These are phyloP conservation scores for Scelioninae gen. 2 DNA, from an alignment of 2,888 invertebrate species.

Conservation along the genomic window DNA sequence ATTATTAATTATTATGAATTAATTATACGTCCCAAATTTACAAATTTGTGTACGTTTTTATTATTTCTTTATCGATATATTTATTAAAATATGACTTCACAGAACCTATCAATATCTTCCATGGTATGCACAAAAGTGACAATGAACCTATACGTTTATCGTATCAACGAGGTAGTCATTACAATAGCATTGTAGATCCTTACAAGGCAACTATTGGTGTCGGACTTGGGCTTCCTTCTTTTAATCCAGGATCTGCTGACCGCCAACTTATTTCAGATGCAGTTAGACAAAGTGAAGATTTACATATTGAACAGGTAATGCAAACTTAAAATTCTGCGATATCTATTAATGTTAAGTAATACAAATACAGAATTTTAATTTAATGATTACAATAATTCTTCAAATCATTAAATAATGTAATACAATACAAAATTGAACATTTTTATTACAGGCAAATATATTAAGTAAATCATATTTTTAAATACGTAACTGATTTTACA, in stretches of 20 bases:
- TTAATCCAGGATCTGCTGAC: conserved; percentile 85
- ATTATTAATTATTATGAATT: conserved; percentile 88
- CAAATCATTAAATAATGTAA: too few relatives aligned
- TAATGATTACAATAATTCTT: too few relatives aligned
- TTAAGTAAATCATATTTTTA: too few relatives aligned
- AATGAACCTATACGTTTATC: conserved; percentile 88
- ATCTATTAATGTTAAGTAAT: too few relatives aligned
- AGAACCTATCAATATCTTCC: conserved; percentile 93
- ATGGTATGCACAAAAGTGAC: conserved; percentile 84
- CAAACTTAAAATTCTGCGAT: too few relatives aligned
- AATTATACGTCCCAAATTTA: neutral
- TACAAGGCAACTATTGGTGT: conserved; percentile 88
- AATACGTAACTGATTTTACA: too few relatives aligned
- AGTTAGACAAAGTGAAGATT: conserved; percentile 85
- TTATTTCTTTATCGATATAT: neutral
- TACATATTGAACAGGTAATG: conserved; percentile 89
- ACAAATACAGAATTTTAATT: too few relatives aligned
- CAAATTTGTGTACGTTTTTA: neutral
- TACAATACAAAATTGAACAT: too few relatives aligned
- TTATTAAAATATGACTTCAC: conserved; percentile 25
- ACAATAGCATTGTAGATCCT: conserved; percentile 92
- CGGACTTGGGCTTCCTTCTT: conserved; percentile 88
- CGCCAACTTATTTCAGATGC: conserved; percentile 85
- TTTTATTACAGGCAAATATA: too few relatives aligned
- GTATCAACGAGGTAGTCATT: conserved; percentile 91